phyloP scores from a whole-genome alignment of 2,113 vertebrate species.

The Phaethon lepturus region DNA sequence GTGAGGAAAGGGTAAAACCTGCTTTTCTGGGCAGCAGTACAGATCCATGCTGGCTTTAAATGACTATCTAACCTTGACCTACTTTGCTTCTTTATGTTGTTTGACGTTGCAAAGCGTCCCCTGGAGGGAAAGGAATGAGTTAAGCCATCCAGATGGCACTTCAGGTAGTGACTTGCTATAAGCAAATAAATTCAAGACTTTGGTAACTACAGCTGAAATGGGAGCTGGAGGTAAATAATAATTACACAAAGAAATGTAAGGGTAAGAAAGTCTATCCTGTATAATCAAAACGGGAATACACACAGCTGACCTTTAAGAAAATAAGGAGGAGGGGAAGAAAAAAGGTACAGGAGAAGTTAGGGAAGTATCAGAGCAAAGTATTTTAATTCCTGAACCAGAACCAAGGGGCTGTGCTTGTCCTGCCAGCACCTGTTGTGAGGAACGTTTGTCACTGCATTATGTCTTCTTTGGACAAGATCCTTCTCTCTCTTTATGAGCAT shows the following conservation, averaged over 20 bases:
- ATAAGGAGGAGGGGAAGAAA: background rate
- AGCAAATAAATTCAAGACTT: background rate
- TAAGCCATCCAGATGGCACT: background rate
- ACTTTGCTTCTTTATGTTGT: background rate
- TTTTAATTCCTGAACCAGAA: background rate
- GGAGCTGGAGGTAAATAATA: background rate
- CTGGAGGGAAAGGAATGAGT: background rate
- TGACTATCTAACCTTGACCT: background rate
- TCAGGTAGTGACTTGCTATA: background rate
- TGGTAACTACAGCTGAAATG: background rate
- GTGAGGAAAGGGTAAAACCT: background rate
- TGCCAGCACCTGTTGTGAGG: background rate
- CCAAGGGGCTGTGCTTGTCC: background rate
- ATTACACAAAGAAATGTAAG: background rate
- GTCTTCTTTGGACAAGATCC: background rate
- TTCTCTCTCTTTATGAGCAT: background rate
- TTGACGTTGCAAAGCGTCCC: background rate
- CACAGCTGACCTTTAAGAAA: background rate
- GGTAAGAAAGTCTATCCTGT: background rate
- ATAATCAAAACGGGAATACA: background rate
- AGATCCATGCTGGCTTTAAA: background rate
- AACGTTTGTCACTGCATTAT: fast-evolving
- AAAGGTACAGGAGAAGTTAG: background rate
- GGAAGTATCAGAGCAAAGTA: background rate
- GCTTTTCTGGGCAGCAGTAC: background rate